Percentiles rank a stretch among this genome's conserved stretches.
phyloP scores from a whole-genome alignment of 2,113 vertebrate genomes.

The Daubentonia madagascariensis region DNA sequence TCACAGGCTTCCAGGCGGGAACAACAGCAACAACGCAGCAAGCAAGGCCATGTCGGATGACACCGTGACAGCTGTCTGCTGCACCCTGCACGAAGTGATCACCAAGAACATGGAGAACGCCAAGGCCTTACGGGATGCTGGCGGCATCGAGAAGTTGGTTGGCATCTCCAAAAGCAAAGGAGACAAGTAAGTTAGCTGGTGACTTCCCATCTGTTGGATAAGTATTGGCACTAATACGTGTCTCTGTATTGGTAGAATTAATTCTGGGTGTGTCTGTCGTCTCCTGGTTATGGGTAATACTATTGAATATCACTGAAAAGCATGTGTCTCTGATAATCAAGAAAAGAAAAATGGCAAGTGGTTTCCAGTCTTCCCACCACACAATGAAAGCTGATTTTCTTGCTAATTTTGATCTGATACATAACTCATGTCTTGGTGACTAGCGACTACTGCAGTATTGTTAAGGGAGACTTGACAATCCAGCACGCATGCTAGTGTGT shows the following conservation, averaged over 20 bases:
- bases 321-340: background rate
- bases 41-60: slow-evolving; percentile 99
- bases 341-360: slow-evolving; percentile 12
- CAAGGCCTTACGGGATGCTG: slow-evolving; percentile 97
- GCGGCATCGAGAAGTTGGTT: slow-evolving; percentile 98
- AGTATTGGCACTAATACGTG: background rate
- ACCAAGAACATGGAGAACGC: slow-evolving; percentile 99
- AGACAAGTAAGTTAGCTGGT: slow-evolving; percentile 93
- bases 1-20: slow-evolving; percentile 94
- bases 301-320: background rate
- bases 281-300: background rate
- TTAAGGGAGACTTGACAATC: no score
- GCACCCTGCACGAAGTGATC: slow-evolving; percentile 98
- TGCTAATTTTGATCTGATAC: background rate
- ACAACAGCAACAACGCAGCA: slow-evolving; percentile 88
- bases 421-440: background rate
- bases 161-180: slow-evolving; percentile 99
- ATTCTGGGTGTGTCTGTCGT: slow-evolving; percentile 27
- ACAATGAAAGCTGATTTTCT: background rate
- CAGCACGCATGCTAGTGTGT: accelerated
- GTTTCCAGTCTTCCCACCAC: background rate
- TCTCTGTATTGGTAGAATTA: slow-evolving; percentile 9
- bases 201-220: background rate
- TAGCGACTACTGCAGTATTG: no score
- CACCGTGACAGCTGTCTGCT: slow-evolving; percentile 98